A percentile compares a stretch with the other conserved stretches of the same genome.
Evolutionary conservation across 2,113 vertebrate species (phyloP).

Genomic region (Ptilorrhoa leucosticta): DNA sequence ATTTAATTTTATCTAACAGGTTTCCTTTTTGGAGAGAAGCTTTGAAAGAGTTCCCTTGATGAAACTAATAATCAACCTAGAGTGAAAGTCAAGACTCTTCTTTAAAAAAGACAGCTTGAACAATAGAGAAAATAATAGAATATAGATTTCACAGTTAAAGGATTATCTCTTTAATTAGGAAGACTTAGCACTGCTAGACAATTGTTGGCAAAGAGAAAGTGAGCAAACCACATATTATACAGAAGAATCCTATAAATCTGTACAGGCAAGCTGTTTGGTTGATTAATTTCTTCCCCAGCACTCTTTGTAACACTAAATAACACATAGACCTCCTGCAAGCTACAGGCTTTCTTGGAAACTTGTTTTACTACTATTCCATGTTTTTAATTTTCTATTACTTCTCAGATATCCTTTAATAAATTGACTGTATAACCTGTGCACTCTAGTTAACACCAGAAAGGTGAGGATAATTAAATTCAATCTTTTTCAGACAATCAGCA

Average conservation of each 20-base stretch:
- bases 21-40: background rate
- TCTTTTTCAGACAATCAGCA: background rate
- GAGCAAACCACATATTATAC: slow-evolving; percentile 9
- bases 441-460: background rate
- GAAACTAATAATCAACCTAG: slow-evolving; percentile 17
- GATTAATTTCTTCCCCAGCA: slow-evolving; percentile 36
- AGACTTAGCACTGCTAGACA: slow-evolving; percentile 23
- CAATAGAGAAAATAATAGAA: slow-evolving; percentile 51
- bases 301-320: background rate
- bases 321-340: background rate
- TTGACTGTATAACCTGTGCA: background rate
- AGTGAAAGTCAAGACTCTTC: background rate
- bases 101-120: slow-evolving; percentile 12
- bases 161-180: slow-evolving; percentile 57
- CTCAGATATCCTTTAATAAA: background rate
- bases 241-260: slow-evolving; percentile 19
- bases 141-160: slow-evolving; percentile 59
- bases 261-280: background rate
- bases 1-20: slow-evolving; percentile 24
- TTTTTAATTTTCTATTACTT: background rate
- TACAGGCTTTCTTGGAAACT: background rate
- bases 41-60: background rate
- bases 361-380: background rate
- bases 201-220: background rate
- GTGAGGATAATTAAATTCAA: background rate